Base-by-base conservation (phyloP, 2,113 vertebrate genomes). In the Equus przewalskii region DNA sequence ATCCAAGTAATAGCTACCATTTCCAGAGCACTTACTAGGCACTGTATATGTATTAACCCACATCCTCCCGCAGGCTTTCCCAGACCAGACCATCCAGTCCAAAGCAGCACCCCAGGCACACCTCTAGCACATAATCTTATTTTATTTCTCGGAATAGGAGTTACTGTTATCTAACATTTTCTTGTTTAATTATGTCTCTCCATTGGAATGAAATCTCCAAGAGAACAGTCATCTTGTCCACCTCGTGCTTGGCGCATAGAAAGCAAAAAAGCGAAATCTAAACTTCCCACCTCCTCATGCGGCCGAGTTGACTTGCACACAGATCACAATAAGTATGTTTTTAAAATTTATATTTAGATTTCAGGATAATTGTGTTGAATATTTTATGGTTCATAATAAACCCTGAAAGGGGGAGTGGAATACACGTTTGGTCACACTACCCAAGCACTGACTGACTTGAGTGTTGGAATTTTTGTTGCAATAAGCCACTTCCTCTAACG, bases 401-500 rank as follows among this genome's bases (percentile, higher is more conserved):
- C n/a, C 14, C 14, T 33, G 36, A 24, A 14, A 1, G 36, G 33
- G 28, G 58, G 62, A 21, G n/a, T 30, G 44, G 13, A n/a, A 14
- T 49, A 54, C 41, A 89, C 85, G 67, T 79, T 82, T 62, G 13
- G 49, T 89, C 49, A 22, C 67, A 80, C 44, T 94, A 46, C 24
- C 65, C 65, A 72, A 30, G 76, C 67, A 46, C 56, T 49, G 65
- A 65, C 64, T 85, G 82, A 85, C 78, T 41, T 1, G 10, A 15
- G 56, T 44, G 85, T 28, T 28, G 84, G 91, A 94, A 92, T 90
- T 78, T 96, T 54, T 96, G 97, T 83, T 51, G 97, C 96, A 97
- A 87, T 69, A 75, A 46, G 65, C 92, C 97, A 97, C 98, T 98
- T 98, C 98, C 98, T 95, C 56, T 95, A 75, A 93, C 82, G 5